Evolutionary conservation across 1,140 invertebrate genomes (phyloP).

Genomic region (Magallana angulata): DNA sequence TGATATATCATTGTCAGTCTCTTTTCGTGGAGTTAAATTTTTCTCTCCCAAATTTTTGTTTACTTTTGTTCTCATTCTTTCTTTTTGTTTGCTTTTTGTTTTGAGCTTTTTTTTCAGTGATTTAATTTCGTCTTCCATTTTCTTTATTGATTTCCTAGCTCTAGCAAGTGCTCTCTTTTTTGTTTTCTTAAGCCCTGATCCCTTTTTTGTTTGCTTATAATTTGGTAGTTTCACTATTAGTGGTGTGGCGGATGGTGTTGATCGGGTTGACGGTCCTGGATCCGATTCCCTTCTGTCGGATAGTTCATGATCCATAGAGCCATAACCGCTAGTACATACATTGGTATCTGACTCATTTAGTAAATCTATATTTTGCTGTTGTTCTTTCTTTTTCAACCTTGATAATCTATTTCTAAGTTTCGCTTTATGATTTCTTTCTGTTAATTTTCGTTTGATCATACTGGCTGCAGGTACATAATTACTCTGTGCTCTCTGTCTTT

Average conservation of each 20-base stretch:
- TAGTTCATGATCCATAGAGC: background rate
- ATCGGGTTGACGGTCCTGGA: no score
- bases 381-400: background rate
- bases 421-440: constrained; percentile 14
- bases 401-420: constrained; percentile 15
- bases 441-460: background rate
- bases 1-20: background rate
- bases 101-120: constrained; percentile 27
- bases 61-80: constrained; percentile 36
- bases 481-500: background rate
- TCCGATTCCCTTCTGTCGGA: background rate
- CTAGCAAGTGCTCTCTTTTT: constrained; percentile 22
- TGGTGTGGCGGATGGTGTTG: background rate
- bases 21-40: background rate
- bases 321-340: background rate
- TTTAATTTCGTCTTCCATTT: background rate
- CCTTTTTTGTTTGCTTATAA: constrained; percentile 1
- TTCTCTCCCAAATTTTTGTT: background rate
- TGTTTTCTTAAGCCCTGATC: constrained; percentile 25
- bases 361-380: no score
- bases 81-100: background rate
- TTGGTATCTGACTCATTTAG: background rate
- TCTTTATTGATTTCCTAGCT: constrained; percentile 6
- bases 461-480: constrained; percentile 6
- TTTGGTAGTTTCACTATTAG: constrained; percentile 39